These are phyloP conservation scores for Nanorana parkeri DNA, from an alignment of 2,113 vertebrate genomes.

Conservation along the genomic window DNA sequence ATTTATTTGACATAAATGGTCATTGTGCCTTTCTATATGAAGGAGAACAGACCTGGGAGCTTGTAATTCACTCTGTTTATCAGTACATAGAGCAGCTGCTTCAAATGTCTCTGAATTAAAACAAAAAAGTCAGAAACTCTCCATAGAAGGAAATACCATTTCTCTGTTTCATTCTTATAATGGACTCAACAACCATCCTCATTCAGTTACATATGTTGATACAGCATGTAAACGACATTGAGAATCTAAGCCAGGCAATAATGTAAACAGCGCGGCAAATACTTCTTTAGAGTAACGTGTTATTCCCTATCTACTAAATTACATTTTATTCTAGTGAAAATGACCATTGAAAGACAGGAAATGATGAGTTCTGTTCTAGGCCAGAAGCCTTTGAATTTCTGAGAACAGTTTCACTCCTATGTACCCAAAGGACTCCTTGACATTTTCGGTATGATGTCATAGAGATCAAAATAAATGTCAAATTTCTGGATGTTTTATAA, in stretches of 20 bases:
- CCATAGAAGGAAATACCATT: not conserved
- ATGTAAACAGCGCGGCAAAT: not conserved
- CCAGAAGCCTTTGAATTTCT: not conserved
- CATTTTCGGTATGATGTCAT: not conserved
- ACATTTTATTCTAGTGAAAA: not conserved
- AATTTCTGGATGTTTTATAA: not conserved
- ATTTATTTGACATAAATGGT: constrained; percentile 32
- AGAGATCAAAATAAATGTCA: not conserved
- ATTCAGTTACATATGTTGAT: not conserved
- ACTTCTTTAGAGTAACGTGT: not conserved
- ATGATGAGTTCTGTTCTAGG: constrained; percentile 10
- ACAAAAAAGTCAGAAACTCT: not conserved
- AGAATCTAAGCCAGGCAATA: not conserved
- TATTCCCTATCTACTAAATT: not conserved
- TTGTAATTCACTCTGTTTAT: constrained; percentile 37
- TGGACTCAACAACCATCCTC: not conserved
- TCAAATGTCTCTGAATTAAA: not conserved
- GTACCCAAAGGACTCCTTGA: not conserved
- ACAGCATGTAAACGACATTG: constrained; percentile 6
- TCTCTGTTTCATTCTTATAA: not conserved
- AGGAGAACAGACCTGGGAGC: not conserved
- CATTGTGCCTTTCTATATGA: not conserved
- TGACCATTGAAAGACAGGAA: not conserved
- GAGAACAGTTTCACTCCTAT: not conserved
- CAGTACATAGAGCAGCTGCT: constrained; percentile 16